Percentiles rank a stretch among this genome's conserved stretches.
These are phyloP conservation scores for Rhinoderma darwinii DNA, from an alignment of 2,113 vertebrate species.

Conservation along the genomic window DNA sequence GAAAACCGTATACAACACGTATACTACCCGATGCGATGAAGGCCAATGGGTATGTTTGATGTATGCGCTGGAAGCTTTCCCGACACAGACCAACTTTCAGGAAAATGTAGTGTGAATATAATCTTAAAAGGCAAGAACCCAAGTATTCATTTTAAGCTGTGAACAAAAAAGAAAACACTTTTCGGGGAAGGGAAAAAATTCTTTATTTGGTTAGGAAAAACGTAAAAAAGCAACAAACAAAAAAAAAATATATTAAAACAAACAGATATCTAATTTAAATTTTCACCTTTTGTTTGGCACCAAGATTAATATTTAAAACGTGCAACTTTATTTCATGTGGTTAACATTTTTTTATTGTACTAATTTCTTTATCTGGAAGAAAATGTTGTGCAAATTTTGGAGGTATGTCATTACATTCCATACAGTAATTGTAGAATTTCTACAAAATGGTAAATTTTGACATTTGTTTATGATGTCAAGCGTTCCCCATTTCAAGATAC, in stretches of 20 bases:
- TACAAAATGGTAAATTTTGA: background rate
- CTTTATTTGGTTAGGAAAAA: conserved; percentile 36
- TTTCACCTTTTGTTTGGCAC: background rate
- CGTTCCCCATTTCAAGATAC: background rate
- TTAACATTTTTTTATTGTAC: background rate
- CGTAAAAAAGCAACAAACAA: background rate
- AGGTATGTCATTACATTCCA: conserved; percentile 8
- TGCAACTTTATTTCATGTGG: background rate
- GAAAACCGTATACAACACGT: too few species aligned
- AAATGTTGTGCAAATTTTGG: background rate
- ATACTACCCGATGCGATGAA: too few species aligned
- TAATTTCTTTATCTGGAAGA: background rate
- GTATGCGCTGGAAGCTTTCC: too few species aligned
- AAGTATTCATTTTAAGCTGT: background rate
- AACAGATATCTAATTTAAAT: conserved; percentile 1
- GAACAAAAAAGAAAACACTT: background rate
- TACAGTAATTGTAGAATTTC: background rate
- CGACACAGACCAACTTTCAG: too few species aligned
- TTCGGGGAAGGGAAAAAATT: background rate
- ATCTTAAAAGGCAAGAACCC: too few species aligned
- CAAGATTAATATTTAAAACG: background rate
- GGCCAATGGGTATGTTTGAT: too few species aligned
- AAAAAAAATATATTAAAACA: conserved; percentile 2
- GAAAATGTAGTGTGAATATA: too few species aligned
- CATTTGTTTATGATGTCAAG: background rate